Evolutionary conservation across 2,888 invertebrate species (phyloP), one percentile per base, ranked within the genome.

Genomic region (Diadromus collaris): DNA sequence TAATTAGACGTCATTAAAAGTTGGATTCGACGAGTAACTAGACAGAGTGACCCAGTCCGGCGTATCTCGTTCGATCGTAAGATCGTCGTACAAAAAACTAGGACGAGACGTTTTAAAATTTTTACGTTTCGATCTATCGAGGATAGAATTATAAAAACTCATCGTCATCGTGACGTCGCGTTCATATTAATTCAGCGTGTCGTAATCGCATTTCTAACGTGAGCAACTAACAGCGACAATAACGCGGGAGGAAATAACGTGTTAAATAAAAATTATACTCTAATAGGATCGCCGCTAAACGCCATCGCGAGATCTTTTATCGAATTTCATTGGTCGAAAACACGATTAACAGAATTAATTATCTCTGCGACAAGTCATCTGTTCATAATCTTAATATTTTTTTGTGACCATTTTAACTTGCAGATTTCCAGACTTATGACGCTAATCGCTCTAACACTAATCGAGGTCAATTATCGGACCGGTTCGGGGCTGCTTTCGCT

Each of bases 401-500:
- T 7, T 44, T 51, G 44, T 71, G 64, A 46, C 19, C 2, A 44
- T 85, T 86, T 86, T 81, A 82, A 80, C 79, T 89, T 89, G 60
- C 91, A 95, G 93, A 89, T 96, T 96, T 91, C 96, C 96, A 88
- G 96, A 96, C 91, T 96, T 96, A 95, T 96, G 96, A 96, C 95
- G 94, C 91, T 92, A 92, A 92, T 92, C 89, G 89, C 92, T 67
- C 72, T 89, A 85, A 89, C 84, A 83, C 81, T 89, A 88, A 86
- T 88, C 76, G 86, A 89, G 84, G 86, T 89, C 85, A 87, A 86
- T 85, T 87, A 86, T 86, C 81, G 84, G 82, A 88, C 84, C 81
- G 83, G 83, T 84, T 83, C 81, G 75, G 81, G 86, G 82, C 82
- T 85, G 77, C 81, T 87, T 86, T 85, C 83, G 84, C 83, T 86